Evolutionary conservation across 2,888 invertebrate genomes (phyloP), one percentile per base, ranked within the genome.

Genomic region (Pseudolycoriella hygida): DNA sequence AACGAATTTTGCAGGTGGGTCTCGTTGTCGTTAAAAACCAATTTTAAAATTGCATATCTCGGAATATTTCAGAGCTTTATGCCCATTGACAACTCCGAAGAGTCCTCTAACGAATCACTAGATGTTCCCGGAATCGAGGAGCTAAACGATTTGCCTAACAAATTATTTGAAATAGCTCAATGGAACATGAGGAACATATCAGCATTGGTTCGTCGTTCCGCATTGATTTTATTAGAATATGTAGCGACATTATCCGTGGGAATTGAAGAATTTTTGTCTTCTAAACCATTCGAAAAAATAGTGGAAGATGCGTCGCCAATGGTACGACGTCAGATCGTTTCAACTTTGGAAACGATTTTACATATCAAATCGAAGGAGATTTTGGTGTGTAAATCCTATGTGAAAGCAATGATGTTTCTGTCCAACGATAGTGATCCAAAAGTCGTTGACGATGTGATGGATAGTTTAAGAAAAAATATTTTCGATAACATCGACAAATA

Each of bases 151-250:
- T 42, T 64, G n/a, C 64, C 64, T 0, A 52, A 55, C 25, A 50
- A 54, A 6, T 49, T 64, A 2, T 64, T 60, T 43, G 50, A 50
- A 37, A 51, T 61, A 14, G 19, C 34, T n/a, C 10, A 14, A 18
- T 4, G 30, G 4, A 25, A 43, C 3, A 53, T 58, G 12, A 53
- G 50, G 38, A 55, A 56, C 31, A 52, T 52, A 2, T 53, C 57
- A 31, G 58, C 59, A 0, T 50, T 57, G 30, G 55, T 63, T 3
- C 52, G 64, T 10, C 54, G 59, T 12, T 54, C 58, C 2, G 62
- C 64, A 2, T 51, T 64, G 12, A 53, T 57, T 39, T 46, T 64
- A 17, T 46, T 62, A 11, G 61, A 64, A 47, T 51, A 56, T 8
- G 47, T 62, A 17, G 55, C 57, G 2, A 52, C 56, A 4, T 10